Percentiles rank a stretch among this genome's conserved stretches.
Evolutionary conservation across 2,797 vertebrate species (phyloP).

Genomic region (Valencia hispanica): DNA sequence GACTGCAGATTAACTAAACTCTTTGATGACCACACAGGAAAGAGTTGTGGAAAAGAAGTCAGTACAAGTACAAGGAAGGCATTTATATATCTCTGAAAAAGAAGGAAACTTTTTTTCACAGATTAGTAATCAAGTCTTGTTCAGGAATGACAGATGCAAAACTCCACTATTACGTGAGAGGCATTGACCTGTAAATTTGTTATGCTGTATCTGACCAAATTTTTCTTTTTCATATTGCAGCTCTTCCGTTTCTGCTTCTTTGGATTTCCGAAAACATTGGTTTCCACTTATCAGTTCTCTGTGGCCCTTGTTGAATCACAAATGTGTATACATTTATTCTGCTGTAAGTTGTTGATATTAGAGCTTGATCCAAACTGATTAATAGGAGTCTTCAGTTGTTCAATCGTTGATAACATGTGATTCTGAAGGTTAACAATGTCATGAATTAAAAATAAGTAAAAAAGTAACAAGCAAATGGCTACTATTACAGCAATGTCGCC

Average conservation of each 20-base stretch:
- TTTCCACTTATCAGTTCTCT: slow-evolving; percentile 18
- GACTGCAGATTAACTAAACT: slow-evolving; percentile 55
- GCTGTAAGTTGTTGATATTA: neutral
- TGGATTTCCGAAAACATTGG: slow-evolving; percentile 17
- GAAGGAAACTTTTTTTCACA: slow-evolving; percentile 7
- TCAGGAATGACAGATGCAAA: slow-evolving; percentile 12
- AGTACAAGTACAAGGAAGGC: slow-evolving; percentile 8
- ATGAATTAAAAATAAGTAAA: neutral
- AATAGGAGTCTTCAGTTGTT: neutral
- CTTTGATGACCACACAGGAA: slow-evolving; percentile 62
- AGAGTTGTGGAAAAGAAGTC: slow-evolving; percentile 14
- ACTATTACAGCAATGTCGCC: too few relatives aligned
- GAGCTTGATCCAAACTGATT: neutral
- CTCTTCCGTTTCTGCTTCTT: slow-evolving; percentile 16
- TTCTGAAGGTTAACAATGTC: neutral
- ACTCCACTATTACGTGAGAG: neutral
- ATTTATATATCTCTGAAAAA: slow-evolving; percentile 22
- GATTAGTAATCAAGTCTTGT: slow-evolving; percentile 12
- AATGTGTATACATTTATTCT: slow-evolving; percentile 30
- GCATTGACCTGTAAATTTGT: neutral
- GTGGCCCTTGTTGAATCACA: slow-evolving; percentile 43
- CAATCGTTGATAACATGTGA: neutral
- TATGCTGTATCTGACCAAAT: neutral
- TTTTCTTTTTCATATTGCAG: neutral
- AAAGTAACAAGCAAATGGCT: too few relatives aligned